These are phyloP conservation scores for Ursus arctos DNA, from an alignment of 2,113 vertebrate genomes.

Conservation along the genomic window DNA sequence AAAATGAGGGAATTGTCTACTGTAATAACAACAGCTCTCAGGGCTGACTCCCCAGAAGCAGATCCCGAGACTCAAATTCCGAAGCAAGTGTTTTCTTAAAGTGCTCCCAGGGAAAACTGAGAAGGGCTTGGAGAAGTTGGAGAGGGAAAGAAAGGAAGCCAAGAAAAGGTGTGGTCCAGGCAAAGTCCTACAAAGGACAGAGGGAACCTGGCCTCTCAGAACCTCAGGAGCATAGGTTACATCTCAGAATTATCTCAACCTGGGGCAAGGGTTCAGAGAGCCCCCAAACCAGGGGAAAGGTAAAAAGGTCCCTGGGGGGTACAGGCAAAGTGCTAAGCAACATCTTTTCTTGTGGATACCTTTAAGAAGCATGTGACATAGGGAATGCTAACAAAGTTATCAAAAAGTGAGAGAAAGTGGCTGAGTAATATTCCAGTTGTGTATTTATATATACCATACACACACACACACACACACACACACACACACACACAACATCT, in stretches of 20 bases:
- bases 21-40: not conserved
- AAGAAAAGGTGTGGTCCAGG: not conserved
- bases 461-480: too few relatives aligned
- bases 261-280: not conserved
- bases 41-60: not conserved
- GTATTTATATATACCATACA: not conserved
- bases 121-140: not conserved
- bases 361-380: not conserved
- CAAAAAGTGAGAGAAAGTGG: not conserved
- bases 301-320: not conserved
- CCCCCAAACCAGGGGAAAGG: not conserved
- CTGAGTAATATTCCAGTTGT: not conserved
- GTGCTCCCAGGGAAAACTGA: not conserved
- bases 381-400: not conserved
- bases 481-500: not conserved
- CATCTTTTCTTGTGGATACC: not conserved
- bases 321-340: not conserved
- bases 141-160: not conserved
- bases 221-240: not conserved
- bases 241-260: not conserved
- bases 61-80: not conserved
- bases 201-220: not conserved
- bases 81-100: conserved; percentile 26
- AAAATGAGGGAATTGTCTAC: not conserved
- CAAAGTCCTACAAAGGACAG: not conserved